Evolutionary conservation across 2,797 vertebrate species (phyloP).

Genomic region (Arrhamphus sclerolepis): DNA sequence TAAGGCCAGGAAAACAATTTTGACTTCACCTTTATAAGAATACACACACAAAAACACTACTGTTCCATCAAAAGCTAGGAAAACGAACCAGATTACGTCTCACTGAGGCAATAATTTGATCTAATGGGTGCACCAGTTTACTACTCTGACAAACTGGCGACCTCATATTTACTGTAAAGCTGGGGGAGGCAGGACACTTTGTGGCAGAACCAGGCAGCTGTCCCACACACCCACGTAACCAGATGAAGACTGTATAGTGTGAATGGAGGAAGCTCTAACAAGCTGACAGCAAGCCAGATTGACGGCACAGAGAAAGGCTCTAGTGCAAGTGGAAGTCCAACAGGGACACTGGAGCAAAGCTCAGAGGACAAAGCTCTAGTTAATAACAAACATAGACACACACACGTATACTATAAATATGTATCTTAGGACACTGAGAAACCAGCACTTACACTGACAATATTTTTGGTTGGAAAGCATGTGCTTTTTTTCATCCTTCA

Average conservation of each 20-base stretch:
- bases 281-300: conserved; percentile 35
- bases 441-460: conserved; percentile 8
- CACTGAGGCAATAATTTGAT: conserved; percentile 18
- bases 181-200: conserved; percentile 29
- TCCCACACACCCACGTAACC: conserved; percentile 56
- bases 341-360: conserved; percentile 44
- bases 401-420: too few relatives aligned
- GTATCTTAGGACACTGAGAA: too few relatives aligned
- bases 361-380: conserved; percentile 37
- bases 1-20: background rate
- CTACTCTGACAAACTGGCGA: conserved; percentile 40
- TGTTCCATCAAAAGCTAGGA: conserved; percentile 6
- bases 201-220: conserved; percentile 56
- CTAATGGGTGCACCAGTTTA: conserved; percentile 41
- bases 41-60: background rate
- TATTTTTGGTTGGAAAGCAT: conserved; percentile 25
- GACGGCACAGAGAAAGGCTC: conserved; percentile 37
- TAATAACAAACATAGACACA: conserved; percentile 29
- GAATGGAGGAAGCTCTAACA: conserved; percentile 60
- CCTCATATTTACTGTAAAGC: conserved; percentile 55
- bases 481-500: conserved; percentile 43
- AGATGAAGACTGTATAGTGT: conserved; percentile 53
- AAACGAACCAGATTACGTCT: conserved; percentile 14
- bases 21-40: background rate
- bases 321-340: conserved; percentile 53